These are phyloP conservation scores for Lamproptera curius DNA, from an alignment of 2,888 invertebrate species.

Conservation along the genomic window DNA sequence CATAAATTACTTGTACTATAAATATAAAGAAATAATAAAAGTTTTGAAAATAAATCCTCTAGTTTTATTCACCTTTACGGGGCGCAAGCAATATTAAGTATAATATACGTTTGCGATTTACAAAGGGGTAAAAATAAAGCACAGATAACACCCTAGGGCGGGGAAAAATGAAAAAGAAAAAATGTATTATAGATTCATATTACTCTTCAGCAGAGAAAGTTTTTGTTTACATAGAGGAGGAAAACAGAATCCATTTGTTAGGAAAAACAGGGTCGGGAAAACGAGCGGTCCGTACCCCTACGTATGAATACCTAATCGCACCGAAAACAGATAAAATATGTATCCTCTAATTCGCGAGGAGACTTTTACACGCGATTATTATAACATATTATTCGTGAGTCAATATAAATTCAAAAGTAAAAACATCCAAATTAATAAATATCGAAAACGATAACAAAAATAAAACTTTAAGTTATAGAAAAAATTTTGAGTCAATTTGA, in stretches of 20 bases:
- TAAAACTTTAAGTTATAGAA: too few species aligned
- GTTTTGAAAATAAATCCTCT: conserved; percentile 60
- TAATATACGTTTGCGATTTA: conserved; percentile 9
- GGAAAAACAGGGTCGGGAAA: conserved; percentile 35
- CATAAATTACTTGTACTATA: conserved; percentile 73
- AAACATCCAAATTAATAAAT: too few species aligned
- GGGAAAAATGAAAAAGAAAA: conserved; percentile 24
- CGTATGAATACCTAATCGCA: conserved; percentile 68
- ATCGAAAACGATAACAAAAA: too few species aligned
- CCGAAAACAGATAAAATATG: conserved; percentile 62
- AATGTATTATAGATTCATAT: conserved; percentile 55
- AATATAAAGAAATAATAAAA: conserved; percentile 76
- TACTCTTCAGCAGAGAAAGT: conserved; percentile 44
- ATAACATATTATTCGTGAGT: not conserved
- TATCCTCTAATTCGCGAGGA: conserved; percentile 53
- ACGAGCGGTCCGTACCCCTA: conserved; percentile 38
- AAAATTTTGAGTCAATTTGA: too few species aligned
- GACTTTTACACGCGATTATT: conserved; percentile 50
- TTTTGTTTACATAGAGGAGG: conserved; percentile 56
- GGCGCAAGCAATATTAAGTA: conserved; percentile 2
- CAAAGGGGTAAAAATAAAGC: conserved; percentile 14
- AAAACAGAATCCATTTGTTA: conserved; percentile 46
- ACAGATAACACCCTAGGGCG: conserved; percentile 15
- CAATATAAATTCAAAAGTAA: too few species aligned
- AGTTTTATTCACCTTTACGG: conserved; percentile 33